Percentiles rank a stretch among this genome's conserved stretches.
Conservation (phyloP, 2,113 vertebrate genomes). For the Stegastes partitus region DNA sequence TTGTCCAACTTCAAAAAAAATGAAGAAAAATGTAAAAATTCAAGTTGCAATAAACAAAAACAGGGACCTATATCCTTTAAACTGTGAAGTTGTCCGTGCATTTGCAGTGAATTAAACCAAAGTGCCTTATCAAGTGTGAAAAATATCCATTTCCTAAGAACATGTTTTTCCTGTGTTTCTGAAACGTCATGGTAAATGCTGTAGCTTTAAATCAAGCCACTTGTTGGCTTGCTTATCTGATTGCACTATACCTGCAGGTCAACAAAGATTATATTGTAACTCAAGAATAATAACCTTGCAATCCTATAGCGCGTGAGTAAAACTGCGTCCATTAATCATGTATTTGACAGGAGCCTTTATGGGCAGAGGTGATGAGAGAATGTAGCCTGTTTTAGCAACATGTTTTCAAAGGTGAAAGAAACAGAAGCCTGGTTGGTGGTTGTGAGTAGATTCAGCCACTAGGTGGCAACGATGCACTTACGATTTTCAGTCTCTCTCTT, state of each 20-base stretch:
- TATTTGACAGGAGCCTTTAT: background rate
- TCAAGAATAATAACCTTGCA: constrained; percentile 1
- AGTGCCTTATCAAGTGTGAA: constrained; percentile 59
- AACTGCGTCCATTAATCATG: background rate
- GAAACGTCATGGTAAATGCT: background rate
- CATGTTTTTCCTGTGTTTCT: background rate
- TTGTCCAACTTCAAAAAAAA: constrained; percentile 15
- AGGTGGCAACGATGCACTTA: constrained; percentile 74
- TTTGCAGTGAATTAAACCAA: constrained; percentile 25
- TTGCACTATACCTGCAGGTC: constrained; percentile 48
- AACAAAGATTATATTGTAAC: constrained; percentile 9
- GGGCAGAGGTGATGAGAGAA: constrained; percentile 28
- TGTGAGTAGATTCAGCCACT: constrained; percentile 61
- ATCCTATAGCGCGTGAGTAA: background rate
- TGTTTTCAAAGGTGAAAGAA: background rate
- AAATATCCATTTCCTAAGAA: background rate
- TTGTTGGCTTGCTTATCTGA: constrained; percentile 9
- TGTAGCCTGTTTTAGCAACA: constrained; percentile 25
- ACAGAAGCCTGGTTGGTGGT: constrained; percentile 12
- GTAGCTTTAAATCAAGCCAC: background rate
- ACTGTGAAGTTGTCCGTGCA: constrained; percentile 54
- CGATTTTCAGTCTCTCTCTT: constrained; percentile 33
- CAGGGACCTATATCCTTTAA: constrained; percentile 22
- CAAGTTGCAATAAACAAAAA: constrained; percentile 19
- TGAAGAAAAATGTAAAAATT: background rate